These are phyloP conservation scores for Dinothrombium tinctorium DNA, from an alignment of 1,140 invertebrate species.

Conservation along the genomic window DNA sequence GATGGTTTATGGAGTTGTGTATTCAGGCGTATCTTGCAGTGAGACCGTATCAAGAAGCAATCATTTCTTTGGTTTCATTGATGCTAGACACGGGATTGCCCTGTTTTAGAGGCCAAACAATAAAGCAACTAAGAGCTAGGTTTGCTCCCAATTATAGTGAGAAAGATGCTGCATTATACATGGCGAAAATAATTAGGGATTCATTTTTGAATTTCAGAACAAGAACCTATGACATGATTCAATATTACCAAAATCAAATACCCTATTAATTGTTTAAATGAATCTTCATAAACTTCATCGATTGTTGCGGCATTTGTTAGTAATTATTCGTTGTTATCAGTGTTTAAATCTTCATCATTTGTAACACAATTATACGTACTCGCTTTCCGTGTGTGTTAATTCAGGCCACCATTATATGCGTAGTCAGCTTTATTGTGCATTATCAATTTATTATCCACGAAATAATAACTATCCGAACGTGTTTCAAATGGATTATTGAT, in stretches of 20 bases:
- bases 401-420: constrained; percentile 69
- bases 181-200: constrained; percentile 74
- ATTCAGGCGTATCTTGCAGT: constrained; percentile 90
- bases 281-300: background rate
- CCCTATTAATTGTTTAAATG: constrained; percentile 45
- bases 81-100: constrained; percentile 98
- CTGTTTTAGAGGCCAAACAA: constrained; percentile 95
- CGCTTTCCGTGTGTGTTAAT: no score
- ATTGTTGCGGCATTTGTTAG: no score
- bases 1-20: constrained; percentile 93
- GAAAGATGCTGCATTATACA: constrained; percentile 79
- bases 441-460: constrained; percentile 82
- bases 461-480: constrained; percentile 95
- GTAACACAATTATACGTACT: no score
- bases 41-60: constrained; percentile 82
- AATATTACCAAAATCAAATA: constrained; percentile 98
- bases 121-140: constrained; percentile 59
- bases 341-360: no score
- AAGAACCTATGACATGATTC: constrained; percentile 92
- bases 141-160: constrained; percentile 73
- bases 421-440: constrained; percentile 99
- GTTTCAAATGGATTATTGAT: constrained; percentile 86
- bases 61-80: constrained; percentile 82
- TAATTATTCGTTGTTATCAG: no score
- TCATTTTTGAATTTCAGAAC: constrained; percentile 89